Conservation (phyloP, 2,113 vertebrate genomes). For the Odontesthes bonariensis region DNA sequence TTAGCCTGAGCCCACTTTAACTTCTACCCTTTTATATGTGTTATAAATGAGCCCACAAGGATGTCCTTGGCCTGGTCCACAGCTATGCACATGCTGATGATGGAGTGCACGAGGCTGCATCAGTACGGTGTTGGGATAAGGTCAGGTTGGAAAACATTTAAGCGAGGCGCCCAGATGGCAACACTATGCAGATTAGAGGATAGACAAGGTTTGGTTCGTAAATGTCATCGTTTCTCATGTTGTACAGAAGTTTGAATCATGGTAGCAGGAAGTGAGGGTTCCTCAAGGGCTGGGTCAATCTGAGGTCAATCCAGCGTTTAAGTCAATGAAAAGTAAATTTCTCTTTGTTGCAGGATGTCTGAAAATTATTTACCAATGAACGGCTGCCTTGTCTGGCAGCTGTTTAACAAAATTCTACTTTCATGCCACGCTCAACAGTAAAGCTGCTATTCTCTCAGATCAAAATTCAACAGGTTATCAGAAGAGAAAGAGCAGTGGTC, state of each 20-base stretch:
- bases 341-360: too few relatives aligned
- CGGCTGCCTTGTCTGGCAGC: too few relatives aligned
- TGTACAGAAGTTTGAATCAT: constrained; percentile 1
- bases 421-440: not conserved
- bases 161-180: not conserved
- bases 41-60: not conserved
- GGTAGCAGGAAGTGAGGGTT: not conserved
- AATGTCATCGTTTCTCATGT: not conserved
- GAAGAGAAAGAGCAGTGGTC: constrained; percentile 14
- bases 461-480: constrained; percentile 31
- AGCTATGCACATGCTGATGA: constrained; percentile 13
- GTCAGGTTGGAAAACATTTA: constrained; percentile 12
- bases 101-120: constrained; percentile 2
- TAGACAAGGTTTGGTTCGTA: constrained; percentile 9
- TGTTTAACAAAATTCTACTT: too few relatives aligned
- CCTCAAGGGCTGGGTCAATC: too few relatives aligned
- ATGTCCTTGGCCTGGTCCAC: constrained; percentile 16
- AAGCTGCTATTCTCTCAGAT: constrained; percentile 4
- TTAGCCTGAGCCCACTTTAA: not conserved
- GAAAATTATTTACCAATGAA: too few relatives aligned
- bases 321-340: too few relatives aligned
- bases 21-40: not conserved
- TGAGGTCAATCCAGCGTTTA: too few relatives aligned
- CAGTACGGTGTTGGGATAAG: not conserved
- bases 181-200: constrained; percentile 9